Conservation (phyloP, 92 coral and sea anemone genomes). For the Porites lobata region DNA sequence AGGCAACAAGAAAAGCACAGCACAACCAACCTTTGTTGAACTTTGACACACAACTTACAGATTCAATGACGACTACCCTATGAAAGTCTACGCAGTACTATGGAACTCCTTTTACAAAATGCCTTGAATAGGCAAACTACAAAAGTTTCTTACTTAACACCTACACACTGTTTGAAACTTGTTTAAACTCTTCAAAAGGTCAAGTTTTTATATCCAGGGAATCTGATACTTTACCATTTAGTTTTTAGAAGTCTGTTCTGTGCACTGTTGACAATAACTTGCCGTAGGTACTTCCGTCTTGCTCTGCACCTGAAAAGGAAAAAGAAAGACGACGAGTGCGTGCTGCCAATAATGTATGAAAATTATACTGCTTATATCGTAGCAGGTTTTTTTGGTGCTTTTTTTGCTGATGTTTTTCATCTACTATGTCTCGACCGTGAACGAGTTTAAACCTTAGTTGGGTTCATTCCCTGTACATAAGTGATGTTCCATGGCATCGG, state of each 20-base stretch:
- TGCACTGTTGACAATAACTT: background rate
- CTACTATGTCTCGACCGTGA: conserved; percentile 7
- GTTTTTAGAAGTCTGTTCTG: conserved; percentile 41
- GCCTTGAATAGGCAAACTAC: no score
- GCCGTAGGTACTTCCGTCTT: background rate
- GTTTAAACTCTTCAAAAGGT: conserved; percentile 41
- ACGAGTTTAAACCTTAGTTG: background rate
- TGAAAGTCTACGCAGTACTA: no score
- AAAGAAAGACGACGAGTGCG: conserved; percentile 96
- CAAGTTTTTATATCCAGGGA: conserved; percentile 47
- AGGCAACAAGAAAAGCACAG: background rate
- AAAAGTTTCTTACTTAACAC: background rate
- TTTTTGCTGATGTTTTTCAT: background rate
- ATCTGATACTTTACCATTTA: conserved; percentile 61
- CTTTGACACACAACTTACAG: no score
- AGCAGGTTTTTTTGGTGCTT: conserved; percentile 22
- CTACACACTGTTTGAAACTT: background rate
- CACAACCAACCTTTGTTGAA: conserved; percentile 1
- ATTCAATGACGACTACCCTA: no score
- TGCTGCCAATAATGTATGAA: conserved; percentile 73
- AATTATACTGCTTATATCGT: background rate
- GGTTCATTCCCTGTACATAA: conserved; percentile 16
- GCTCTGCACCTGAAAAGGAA: conserved; percentile 80
- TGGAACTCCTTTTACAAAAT: no score
- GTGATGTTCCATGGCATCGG: background rate